phyloP scores from a whole-genome alignment of 2,113 vertebrate genomes.

The Galeopterus variegatus region DNA sequence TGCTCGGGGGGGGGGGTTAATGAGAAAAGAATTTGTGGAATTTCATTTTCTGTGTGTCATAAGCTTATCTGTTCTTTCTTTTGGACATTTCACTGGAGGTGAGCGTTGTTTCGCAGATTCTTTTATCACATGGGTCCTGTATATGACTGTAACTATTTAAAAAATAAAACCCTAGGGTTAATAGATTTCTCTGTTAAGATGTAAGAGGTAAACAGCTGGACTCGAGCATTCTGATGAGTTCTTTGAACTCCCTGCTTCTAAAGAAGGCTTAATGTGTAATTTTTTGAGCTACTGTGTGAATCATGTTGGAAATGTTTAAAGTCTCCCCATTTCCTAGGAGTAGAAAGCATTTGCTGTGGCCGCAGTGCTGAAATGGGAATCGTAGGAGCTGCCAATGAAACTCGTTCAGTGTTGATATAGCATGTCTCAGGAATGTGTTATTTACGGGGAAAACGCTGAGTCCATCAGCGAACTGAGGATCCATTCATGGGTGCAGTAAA shows the following conservation, averaged over 20 bases:
- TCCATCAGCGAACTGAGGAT: conserved; percentile 64
- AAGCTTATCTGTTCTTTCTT: background rate
- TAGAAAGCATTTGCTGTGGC: conserved; percentile 11
- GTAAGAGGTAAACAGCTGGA: background rate
- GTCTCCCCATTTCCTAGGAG: background rate
- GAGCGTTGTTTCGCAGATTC: background rate
- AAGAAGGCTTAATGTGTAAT: background rate
- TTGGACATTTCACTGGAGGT: background rate
- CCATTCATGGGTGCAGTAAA: conserved; percentile 81
- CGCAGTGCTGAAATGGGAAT: background rate
- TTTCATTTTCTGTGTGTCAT: background rate
- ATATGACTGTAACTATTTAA: conserved; percentile 23
- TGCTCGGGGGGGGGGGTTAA: background rate
- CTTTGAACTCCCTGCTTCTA: conserved; percentile 21
- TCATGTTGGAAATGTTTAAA: background rate
- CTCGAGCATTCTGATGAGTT: background rate
- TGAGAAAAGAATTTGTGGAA: background rate
- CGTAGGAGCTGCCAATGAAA: background rate
- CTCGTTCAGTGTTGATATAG: conserved; percentile 62
- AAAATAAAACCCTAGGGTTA: background rate
- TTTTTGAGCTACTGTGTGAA: conserved; percentile 15
- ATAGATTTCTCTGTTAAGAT: background rate
- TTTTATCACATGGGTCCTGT: background rate
- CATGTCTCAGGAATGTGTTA: conserved; percentile 74
- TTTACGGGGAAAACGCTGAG: conserved; percentile 72